Conservation (phyloP, 2,888 invertebrate genomes). For the Ophioninae sp. region DNA sequence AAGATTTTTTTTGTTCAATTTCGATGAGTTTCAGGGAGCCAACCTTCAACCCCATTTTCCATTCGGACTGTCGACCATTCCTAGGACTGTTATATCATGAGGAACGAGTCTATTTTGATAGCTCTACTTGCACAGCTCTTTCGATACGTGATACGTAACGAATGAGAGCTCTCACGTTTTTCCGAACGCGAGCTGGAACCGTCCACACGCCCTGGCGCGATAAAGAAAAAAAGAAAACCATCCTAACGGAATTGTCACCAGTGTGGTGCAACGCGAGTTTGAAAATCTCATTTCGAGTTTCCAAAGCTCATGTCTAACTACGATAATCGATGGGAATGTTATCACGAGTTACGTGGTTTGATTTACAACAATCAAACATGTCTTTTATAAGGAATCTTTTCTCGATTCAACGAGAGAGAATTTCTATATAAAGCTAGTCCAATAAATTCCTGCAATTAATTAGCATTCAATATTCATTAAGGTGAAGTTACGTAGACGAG, state of each 20-base stretch:
- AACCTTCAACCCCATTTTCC: background rate
- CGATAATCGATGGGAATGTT: too few relatives aligned
- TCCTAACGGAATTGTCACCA: background rate
- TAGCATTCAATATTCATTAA: too few relatives aligned
- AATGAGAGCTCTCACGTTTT: conserved; percentile 38
- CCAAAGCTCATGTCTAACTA: background rate
- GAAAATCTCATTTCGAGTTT: background rate
- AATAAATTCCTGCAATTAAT: too few relatives aligned
- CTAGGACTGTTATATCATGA: background rate
- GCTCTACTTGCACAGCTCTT: background rate
- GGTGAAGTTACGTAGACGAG: too few relatives aligned
- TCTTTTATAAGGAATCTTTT: too few relatives aligned
- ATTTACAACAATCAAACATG: too few relatives aligned
- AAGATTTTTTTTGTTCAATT: too few relatives aligned
- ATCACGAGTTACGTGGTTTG: too few relatives aligned
- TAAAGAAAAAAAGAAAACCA: background rate
- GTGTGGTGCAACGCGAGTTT: background rate
- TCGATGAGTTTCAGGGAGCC: too few relatives aligned
- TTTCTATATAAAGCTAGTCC: too few relatives aligned
- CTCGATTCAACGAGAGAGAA: too few relatives aligned
- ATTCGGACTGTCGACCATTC: background rate
- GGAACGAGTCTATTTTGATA: background rate
- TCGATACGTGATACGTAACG: conserved; percentile 32
- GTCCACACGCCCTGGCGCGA: background rate
- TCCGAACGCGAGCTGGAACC: conserved; percentile 29